Evolutionary conservation across 1,140 invertebrate genomes (phyloP).

Genomic region (Aphis craccivora): DNA sequence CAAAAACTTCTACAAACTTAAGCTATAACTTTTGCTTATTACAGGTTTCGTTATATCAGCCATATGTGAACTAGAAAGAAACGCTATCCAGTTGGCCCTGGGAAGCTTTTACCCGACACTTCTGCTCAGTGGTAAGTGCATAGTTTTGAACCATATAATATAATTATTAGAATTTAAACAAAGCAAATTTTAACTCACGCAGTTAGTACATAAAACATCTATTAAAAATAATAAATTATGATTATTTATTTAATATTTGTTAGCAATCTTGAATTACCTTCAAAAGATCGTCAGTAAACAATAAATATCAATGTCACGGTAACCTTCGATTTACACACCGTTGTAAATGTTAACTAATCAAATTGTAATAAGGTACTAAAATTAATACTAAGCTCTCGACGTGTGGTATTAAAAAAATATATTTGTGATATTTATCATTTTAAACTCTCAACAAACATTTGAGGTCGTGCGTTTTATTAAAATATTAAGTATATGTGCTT

Average conservation of each 20-base stretch:
- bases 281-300: not conserved
- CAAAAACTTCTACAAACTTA: too few relatives aligned
- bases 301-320: constrained; percentile 22
- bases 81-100: constrained; percentile 90
- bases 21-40: not conserved
- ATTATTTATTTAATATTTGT: constrained; percentile 14
- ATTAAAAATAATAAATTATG: not conserved
- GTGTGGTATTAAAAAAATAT: constrained; percentile 13
- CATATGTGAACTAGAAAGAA: constrained; percentile 86
- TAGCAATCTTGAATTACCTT: not conserved
- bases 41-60: constrained; percentile 87
- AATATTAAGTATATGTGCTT: not conserved
- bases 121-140: constrained; percentile 77
- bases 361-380: not conserved
- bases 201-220: not conserved
- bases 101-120: constrained; percentile 93
- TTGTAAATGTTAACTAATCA: not conserved
- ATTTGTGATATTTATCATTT: not conserved
- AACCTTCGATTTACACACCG: not conserved
- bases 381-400: not conserved
- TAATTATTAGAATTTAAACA: not conserved
- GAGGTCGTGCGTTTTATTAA: not conserved
- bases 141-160: not conserved
- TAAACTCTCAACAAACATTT: not conserved
- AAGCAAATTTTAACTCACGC: not conserved